Conservation (phyloP, 2,797 vertebrate species). For the Eulemur albifrons region DNA sequence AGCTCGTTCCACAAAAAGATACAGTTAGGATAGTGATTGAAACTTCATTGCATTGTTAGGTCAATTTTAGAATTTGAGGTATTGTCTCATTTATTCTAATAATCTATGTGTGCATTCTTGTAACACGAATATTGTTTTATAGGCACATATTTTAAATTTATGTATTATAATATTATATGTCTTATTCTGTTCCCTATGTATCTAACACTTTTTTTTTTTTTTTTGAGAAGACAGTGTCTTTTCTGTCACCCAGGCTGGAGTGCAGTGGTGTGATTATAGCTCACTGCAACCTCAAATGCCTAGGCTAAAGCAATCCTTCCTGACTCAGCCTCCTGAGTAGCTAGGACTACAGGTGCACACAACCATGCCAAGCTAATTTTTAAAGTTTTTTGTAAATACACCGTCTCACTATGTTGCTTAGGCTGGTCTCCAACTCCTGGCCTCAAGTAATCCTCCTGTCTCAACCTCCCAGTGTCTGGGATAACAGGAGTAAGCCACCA, state of each 20-base stretch:
- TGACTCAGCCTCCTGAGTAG: not conserved
- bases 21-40: not conserved
- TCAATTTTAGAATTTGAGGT: not conserved
- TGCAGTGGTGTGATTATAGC: not conserved
- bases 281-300: not conserved
- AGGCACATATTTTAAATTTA: not conserved
- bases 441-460: not conserved
- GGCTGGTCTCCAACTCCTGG: not conserved
- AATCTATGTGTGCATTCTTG: not conserved
- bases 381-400: not conserved
- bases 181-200: not conserved
- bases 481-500: not conserved
- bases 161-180: not conserved
- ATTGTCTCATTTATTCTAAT: not conserved
- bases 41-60: not conserved
- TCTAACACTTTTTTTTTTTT: not conserved
- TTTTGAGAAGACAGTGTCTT: not conserved
- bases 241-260: not conserved
- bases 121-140: not conserved
- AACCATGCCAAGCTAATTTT: not conserved
- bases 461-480: not conserved
- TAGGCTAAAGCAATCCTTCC: not conserved
- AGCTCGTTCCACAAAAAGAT: not conserved
- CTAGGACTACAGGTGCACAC: not conserved
- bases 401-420: not conserved